A percentile compares a stretch with the other conserved stretches of the same genome.
Conservation (phyloP, 2,113 vertebrate species). For the Erythrocebus patas region DNA sequence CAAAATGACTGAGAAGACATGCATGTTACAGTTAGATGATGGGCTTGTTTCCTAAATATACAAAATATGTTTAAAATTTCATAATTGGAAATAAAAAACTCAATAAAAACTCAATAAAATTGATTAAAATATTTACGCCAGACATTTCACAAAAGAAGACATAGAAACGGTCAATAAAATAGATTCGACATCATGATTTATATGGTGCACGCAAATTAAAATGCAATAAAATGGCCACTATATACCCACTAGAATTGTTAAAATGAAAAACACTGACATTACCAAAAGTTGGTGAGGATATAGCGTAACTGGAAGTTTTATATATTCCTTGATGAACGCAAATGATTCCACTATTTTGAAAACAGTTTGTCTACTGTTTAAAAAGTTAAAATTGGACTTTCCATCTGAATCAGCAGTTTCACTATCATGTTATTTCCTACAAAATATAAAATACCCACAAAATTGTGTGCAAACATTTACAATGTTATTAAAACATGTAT, state of each 20-base stretch:
- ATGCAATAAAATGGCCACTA: neutral
- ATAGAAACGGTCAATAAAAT: neutral
- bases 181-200: neutral
- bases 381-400: too few relatives aligned
- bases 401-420: too few relatives aligned
- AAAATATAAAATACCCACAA: too few relatives aligned
- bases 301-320: too few relatives aligned
- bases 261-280: too few relatives aligned
- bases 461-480: neutral
- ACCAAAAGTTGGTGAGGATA: too few relatives aligned
- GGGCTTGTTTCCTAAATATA: neutral
- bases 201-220: neutral
- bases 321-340: too few relatives aligned
- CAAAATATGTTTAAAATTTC: neutral
- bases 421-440: too few relatives aligned
- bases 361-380: too few relatives aligned
- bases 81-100: neutral
- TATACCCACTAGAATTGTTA: neutral
- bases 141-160: neutral
- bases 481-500: neutral
- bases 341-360: too few relatives aligned
- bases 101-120: too few relatives aligned
- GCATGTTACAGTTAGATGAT: neutral
- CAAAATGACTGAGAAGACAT: neutral
- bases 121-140: neutral